Percentiles rank a stretch among this genome's conserved stretches.
Evolutionary conservation across 2,113 vertebrate genomes (phyloP).

Genomic region (Perca schrenkii): DNA sequence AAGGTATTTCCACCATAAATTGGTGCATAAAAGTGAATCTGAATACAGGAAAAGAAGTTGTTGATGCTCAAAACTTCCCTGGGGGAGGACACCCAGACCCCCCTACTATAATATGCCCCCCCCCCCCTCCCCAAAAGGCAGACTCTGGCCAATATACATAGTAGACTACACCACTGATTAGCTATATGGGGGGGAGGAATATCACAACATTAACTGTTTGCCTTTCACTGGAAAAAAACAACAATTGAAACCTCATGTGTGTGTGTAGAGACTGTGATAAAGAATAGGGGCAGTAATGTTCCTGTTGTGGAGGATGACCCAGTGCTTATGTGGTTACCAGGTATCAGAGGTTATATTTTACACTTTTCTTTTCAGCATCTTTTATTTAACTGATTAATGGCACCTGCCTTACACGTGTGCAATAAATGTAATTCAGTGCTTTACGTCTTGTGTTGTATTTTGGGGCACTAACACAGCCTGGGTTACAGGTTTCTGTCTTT

Average conservation of each 20-base stretch:
- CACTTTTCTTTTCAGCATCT: conserved; percentile 62
- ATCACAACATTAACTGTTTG: conserved; percentile 53
- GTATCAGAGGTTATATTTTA: conserved; percentile 61
- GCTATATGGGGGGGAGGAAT: not conserved
- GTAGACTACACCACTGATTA: too few species aligned
- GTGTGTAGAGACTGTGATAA: conserved; percentile 14
- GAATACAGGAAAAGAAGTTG: too few species aligned
- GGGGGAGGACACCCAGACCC: too few species aligned
- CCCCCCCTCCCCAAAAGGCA: too few species aligned
- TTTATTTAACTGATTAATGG: conserved; percentile 60
- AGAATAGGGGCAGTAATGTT: not conserved
- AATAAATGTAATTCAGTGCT: conserved; percentile 74
- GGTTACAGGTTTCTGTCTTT: not conserved
- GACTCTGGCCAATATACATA: too few species aligned
- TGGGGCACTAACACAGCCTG: not conserved
- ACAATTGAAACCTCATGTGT: conserved; percentile 35
- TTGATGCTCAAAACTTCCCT: too few species aligned
- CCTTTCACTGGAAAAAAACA: conserved; percentile 47
- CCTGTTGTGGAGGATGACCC: conserved; percentile 5
- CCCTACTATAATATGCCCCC: too few species aligned
- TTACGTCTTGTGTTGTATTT: conserved; percentile 45
- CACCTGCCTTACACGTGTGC: conserved; percentile 74
- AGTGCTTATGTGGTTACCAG: conserved; percentile 47
- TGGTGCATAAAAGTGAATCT: too few species aligned
- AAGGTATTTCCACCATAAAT: too few species aligned